Evolutionary conservation across 2,113 vertebrate genomes (phyloP).

Genomic region (Caloenas nicobarica): DNA sequence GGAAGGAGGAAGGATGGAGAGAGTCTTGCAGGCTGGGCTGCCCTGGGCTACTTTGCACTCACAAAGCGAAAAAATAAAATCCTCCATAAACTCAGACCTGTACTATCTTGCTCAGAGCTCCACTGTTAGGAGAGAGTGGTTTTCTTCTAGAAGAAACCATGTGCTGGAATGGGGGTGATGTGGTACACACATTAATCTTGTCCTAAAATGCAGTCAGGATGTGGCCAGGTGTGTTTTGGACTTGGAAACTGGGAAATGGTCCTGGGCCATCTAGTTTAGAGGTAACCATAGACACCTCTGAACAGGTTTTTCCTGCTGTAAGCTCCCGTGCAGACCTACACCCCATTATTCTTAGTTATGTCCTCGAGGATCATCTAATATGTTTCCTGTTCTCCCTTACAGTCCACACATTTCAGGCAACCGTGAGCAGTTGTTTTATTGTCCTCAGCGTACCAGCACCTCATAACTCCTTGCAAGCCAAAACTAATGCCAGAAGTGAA

Average conservation of each 20-base stretch:
- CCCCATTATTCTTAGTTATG: not conserved
- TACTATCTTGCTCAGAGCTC: not conserved
- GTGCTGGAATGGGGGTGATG: accelerated
- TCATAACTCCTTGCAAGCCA: not conserved
- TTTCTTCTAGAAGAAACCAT: not conserved
- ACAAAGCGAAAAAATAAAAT: not conserved
- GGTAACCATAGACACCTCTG: not conserved
- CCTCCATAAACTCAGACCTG: not conserved
- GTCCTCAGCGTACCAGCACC: conserved; percentile 4
- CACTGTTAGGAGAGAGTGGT: accelerated
- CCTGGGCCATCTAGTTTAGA: not conserved
- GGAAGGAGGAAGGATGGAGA: not conserved
- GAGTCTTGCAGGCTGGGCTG: not conserved
- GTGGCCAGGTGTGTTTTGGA: not conserved
- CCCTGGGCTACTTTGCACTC: not conserved
- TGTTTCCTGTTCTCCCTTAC: not conserved
- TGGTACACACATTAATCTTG: not conserved
- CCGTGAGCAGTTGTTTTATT: not conserved
- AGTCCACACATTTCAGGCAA: not conserved
- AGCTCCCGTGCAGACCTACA: not conserved
- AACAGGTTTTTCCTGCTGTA: not conserved
- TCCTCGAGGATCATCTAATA: not conserved
- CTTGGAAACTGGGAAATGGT: not conserved
- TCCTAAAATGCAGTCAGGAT: not conserved
- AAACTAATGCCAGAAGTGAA: not conserved